Base-by-base conservation (phyloP, 1,140 invertebrate genomes). In the Euwallacea similis region DNA sequence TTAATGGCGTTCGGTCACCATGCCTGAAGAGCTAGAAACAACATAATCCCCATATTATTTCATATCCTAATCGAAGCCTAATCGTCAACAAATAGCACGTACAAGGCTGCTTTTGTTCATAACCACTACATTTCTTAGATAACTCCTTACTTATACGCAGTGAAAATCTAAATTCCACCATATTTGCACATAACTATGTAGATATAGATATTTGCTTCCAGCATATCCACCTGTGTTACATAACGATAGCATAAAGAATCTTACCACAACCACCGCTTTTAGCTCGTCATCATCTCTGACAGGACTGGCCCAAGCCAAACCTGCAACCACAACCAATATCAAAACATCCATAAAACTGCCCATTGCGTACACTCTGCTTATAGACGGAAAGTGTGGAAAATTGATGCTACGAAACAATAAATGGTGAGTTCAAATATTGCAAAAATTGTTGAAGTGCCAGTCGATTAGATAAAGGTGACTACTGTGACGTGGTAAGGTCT, bases 1-100 rank as follows among this genome's bases (percentile, higher is more conserved):
- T 78, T 4, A 91, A 82, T 0, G 93, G 92, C 16, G 89, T 91
- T 72, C 94, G 83, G 76, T 94, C 93, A 41, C 94, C 94, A 85
- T 96, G 94, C 61, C 93, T 56, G 65, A 72, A 80, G n/a, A 80
- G 59, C 79, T 80, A 53, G 47, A 77, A 65, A 72, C 43, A 64
- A n/a, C 33, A 65, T 6, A 61, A 21, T 56, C 16, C 42, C 53
- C 33, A 61, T 50, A 47, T 42, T 60, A 61, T 69, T 61, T 47
- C 60, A 7, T 11, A 21, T 60, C 3, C 42, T 41, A 42, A 16
- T 33, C 21, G 1, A 33, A 33, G 21, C 4, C 21, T 33, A 33
- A 33, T 33, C 1, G 4, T 33, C 21, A 33, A 33, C 21, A 33
- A 1, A 33, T 4, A 33, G 21, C 21, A 33, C 21, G 4, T 33